Evolutionary conservation across 2,888 invertebrate genomes (phyloP).

Genomic region (Tipula confusa): DNA sequence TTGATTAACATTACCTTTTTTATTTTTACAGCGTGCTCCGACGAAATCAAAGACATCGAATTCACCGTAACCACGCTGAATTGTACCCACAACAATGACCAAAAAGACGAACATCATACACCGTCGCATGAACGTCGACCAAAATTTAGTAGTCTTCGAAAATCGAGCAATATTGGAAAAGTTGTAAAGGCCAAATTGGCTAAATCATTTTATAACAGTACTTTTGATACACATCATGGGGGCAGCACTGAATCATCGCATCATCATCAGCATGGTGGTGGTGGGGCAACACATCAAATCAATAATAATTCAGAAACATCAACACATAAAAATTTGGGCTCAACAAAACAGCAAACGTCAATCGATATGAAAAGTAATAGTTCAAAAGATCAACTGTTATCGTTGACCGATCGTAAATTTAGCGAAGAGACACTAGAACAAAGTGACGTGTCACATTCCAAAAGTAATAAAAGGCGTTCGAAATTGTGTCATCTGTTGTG

Average conservation of each 20-base stretch:
- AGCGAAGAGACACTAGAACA: not conserved
- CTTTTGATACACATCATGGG: not conserved
- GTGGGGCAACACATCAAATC: constrained; percentile 29
- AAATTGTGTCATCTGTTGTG: constrained; percentile 51
- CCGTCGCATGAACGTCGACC: constrained; percentile 45
- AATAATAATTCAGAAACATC: constrained; percentile 32
- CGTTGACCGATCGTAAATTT: not conserved
- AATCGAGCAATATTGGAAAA: constrained; percentile 53
- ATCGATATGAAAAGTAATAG: constrained; percentile 21
- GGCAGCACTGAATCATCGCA: not conserved
- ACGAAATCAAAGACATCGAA: constrained; percentile 80
- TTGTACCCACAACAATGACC: constrained; percentile 54
- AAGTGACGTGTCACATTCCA: constrained; percentile 41
- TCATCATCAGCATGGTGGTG: constrained; percentile 13
- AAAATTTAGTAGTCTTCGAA: constrained; percentile 52
- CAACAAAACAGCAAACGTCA: not conserved
- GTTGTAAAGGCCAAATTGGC: constrained; percentile 54
- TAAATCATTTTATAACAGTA: constrained; percentile 52
- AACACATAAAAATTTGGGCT: not conserved
- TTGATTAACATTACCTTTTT: too few relatives aligned
- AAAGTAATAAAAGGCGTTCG: constrained; percentile 41
- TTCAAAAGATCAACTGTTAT: not conserved
- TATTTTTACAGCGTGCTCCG: constrained; percentile 62
- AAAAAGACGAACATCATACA: constrained; percentile 48
- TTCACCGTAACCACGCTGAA: constrained; percentile 83